Conservation (phyloP, 2,113 vertebrate genomes). For the Pygoscelis adeliae region DNA sequence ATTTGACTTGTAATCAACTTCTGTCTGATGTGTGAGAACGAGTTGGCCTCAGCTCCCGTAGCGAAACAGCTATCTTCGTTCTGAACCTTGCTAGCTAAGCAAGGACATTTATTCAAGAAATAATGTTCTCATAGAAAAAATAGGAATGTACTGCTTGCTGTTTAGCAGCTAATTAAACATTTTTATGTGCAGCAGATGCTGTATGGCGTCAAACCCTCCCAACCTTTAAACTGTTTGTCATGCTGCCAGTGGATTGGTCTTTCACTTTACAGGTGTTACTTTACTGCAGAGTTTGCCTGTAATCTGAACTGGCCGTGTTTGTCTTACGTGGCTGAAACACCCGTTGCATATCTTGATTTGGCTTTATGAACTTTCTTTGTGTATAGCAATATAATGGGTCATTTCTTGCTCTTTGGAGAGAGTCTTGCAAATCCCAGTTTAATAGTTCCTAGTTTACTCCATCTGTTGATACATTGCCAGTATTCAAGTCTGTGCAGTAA, state of each 20-base stretch:
- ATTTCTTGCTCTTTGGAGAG: background rate
- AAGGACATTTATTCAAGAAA: background rate
- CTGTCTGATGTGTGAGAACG: background rate
- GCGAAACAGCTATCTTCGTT: background rate
- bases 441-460: background rate
- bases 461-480: constrained; percentile 21
- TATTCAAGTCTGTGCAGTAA: background rate
- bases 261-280: constrained; percentile 8
- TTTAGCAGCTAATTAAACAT: constrained; percentile 3
- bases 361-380: constrained; percentile 13
- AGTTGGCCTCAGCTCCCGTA: background rate
- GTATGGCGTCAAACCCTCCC: background rate
- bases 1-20: too few relatives aligned
- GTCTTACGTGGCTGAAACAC: background rate
- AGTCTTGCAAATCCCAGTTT: constrained; percentile 16
- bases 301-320: background rate
- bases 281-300: background rate
- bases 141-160: background rate
- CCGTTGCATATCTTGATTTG: background rate
- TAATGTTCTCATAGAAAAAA: background rate
- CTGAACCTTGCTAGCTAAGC: background rate
- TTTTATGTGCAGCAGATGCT: constrained; percentile 36
- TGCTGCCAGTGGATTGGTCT: background rate
- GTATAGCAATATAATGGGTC: background rate
- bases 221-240: background rate